Conservation (phyloP, 1,140 invertebrate genomes). For the Drosophila ambigua region DNA sequence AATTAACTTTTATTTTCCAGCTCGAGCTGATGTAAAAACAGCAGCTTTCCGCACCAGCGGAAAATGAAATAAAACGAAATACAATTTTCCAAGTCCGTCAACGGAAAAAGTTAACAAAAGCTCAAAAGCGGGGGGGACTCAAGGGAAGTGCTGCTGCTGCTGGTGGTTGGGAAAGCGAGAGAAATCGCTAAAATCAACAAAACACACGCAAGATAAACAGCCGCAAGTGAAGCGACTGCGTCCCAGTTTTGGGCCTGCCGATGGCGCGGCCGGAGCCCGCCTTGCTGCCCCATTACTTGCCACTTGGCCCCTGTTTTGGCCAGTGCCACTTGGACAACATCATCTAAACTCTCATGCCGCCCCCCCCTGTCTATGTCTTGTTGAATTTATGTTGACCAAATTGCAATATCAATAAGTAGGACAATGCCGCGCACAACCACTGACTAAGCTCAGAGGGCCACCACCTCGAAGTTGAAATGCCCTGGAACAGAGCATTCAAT, state of each 20-base stretch:
- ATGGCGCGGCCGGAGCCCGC: background rate
- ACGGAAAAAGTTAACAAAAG: constrained; percentile 65
- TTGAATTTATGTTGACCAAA: constrained; percentile 65
- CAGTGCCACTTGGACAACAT: constrained; percentile 39
- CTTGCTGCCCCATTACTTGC: constrained; percentile 33
- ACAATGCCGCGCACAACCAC: constrained; percentile 2
- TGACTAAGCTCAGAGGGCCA: constrained; percentile 2
- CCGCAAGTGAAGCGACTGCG: constrained; percentile 31
- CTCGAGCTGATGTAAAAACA: constrained; percentile 57
- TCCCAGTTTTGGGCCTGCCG: constrained; percentile 28
- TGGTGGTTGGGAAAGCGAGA: constrained; percentile 17
- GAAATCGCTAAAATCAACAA: constrained; percentile 80
- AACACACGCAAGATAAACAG: constrained; percentile 77
- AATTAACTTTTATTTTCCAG: constrained; percentile 77
- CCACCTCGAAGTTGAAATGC: too few relatives aligned
- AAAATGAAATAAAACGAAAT: constrained; percentile 42
- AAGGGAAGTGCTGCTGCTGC: background rate
- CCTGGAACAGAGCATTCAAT: too few relatives aligned
- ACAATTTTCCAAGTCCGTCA: constrained; percentile 65
- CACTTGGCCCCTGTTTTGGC: constrained; percentile 31
- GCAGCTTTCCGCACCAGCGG: background rate
- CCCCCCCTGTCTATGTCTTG: constrained; percentile 21
- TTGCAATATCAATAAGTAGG: constrained; percentile 71
- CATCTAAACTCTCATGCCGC: background rate
- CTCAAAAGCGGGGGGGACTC: constrained; percentile 5